A percentile compares a stretch with the other conserved stretches of the same genome.
Evolutionary conservation across 2,888 invertebrate species (phyloP).

Genomic region (Myopa testacea): DNA sequence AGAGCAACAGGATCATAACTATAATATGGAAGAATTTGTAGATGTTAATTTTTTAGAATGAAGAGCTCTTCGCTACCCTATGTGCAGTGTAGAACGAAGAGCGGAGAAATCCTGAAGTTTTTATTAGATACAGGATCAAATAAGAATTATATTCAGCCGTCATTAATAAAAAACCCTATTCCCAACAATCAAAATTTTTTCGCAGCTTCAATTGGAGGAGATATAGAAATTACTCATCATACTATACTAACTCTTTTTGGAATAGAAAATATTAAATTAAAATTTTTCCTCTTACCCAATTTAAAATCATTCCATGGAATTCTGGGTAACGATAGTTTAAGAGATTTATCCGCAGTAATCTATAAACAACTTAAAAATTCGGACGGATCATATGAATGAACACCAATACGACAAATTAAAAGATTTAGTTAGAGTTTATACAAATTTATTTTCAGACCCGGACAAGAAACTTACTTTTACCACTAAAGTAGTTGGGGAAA

Average conservation of each 20-base stretch:
- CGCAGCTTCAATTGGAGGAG: not conserved
- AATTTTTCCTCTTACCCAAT: slow-evolving; percentile 39
- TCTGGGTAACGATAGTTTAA: slow-evolving; percentile 38
- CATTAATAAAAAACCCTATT: not conserved
- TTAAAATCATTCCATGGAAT: slow-evolving; percentile 41
- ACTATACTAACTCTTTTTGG: not conserved
- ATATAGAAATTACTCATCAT: not conserved
- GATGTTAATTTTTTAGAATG: not conserved
- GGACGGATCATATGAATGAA: slow-evolving; percentile 25
- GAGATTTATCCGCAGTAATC: slow-evolving; percentile 31
- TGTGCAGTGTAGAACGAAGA: not conserved
- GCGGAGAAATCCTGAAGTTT: not conserved
- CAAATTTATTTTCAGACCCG: slow-evolving; percentile 26
- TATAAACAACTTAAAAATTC: slow-evolving; percentile 20
- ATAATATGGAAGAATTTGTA: no score
- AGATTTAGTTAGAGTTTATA: not conserved
- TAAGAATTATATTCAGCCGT: not conserved
- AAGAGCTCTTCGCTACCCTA: not conserved
- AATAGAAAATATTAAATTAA: slow-evolving; percentile 21
- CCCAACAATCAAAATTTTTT: not conserved
- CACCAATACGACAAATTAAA: slow-evolving; percentile 10
- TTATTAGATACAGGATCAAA: not conserved
- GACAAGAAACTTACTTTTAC: not conserved
- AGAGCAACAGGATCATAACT: no score
- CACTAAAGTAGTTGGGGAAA: no score